Evolutionary conservation across 1,140 invertebrate species (phyloP).

Genomic region (Ceratosolen fusciceps): DNA sequence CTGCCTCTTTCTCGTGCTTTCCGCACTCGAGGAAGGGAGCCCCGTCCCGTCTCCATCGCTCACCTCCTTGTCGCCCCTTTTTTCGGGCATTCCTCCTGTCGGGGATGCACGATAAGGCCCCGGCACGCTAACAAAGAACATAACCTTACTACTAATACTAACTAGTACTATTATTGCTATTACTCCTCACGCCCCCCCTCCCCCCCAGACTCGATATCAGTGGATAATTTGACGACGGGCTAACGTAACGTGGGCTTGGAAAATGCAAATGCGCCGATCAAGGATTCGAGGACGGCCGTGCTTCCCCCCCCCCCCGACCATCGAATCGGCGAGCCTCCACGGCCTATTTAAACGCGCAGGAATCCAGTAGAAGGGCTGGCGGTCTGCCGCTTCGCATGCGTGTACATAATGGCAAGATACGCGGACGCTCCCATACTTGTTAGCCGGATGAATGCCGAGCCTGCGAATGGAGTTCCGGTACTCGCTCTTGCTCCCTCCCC

Average conservation of each 20-base stretch:
- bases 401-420: slow-evolving; percentile 14
- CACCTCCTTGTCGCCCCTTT: background rate
- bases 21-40: too few relatives aligned
- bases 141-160: too few relatives aligned
- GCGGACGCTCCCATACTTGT: slow-evolving; percentile 24
- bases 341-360: slow-evolving; percentile 26
- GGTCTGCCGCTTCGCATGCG: background rate
- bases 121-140: background rate
- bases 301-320: background rate
- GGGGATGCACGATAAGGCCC: slow-evolving; percentile 15
- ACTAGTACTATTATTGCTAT: too few relatives aligned
- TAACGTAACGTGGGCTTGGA: background rate
- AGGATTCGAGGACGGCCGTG: too few relatives aligned
- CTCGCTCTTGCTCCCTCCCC: too few relatives aligned
- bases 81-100: background rate
- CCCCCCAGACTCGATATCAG: too few relatives aligned
- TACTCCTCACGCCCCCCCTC: too few relatives aligned
- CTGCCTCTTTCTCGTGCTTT: too few relatives aligned
- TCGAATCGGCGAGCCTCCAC: background rate
- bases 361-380: background rate
- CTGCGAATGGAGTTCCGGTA: slow-evolving; percentile 11
- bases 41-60: background rate
- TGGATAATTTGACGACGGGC: slow-evolving; percentile 33
- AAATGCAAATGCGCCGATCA: background rate
- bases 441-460: background rate